Evolutionary conservation across 1,140 invertebrate species (phyloP).

Genomic region (Hetaerina americana): DNA sequence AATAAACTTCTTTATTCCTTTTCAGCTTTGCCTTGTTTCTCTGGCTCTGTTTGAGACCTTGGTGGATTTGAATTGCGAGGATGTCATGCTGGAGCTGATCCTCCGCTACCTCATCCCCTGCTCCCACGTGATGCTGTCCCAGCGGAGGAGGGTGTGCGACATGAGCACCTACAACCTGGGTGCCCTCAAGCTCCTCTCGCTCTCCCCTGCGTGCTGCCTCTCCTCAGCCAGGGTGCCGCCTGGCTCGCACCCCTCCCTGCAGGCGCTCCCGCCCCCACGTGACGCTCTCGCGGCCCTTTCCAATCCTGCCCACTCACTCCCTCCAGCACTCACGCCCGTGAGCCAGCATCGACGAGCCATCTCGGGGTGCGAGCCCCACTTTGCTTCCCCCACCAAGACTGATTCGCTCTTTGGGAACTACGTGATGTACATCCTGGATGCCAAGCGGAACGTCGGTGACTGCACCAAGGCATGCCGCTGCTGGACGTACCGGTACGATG

Average conservation of each 20-base stretch:
- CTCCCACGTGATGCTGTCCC: constrained; percentile 80
- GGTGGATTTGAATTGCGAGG: constrained; percentile 87
- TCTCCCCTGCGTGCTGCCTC: constrained; percentile 49
- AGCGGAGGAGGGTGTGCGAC: constrained; percentile 57
- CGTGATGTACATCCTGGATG: constrained; percentile 70
- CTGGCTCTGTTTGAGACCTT: constrained; percentile 82
- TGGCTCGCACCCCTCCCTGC: constrained; percentile 15
- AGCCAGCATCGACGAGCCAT: constrained; percentile 25
- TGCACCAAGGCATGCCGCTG: constrained; percentile 54
- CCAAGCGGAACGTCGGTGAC: constrained; percentile 55
- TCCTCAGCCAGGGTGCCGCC: constrained; percentile 7
- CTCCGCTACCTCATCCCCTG: constrained; percentile 78
- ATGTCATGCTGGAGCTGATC: constrained; percentile 88
- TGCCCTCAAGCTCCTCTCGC: constrained; percentile 68
- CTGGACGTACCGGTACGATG: constrained; percentile 69
- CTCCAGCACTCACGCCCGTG: constrained; percentile 8
- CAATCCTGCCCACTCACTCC: constrained; percentile 13
- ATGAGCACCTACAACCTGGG: constrained; percentile 67
- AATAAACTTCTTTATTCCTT: constrained; percentile 25
- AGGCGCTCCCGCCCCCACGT: constrained; percentile 18
- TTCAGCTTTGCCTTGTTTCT: constrained; percentile 78
- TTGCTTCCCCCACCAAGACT: constrained; percentile 2
- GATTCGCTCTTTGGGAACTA: constrained; percentile 61
- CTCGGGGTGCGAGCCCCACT: constrained; percentile 27
- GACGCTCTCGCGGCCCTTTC: background rate